Conservation (phyloP, 2,797 vertebrate genomes). For the Mionectes olivaceus region DNA sequence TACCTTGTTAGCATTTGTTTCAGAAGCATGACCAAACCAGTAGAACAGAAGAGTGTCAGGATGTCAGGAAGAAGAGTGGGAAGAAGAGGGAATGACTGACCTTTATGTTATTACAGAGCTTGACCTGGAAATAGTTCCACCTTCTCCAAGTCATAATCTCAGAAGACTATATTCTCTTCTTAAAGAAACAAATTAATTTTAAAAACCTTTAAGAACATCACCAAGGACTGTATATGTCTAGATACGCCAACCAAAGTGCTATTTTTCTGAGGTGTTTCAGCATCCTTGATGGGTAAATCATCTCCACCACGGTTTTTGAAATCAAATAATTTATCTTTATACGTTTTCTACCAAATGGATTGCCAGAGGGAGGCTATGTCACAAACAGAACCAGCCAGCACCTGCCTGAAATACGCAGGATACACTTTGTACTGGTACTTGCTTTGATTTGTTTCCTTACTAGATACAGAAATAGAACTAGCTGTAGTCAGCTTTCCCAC, state of each 20-base stretch:
- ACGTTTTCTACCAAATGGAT: not conserved
- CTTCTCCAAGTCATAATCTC: not conserved
- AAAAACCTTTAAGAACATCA: not conserved
- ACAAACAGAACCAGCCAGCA: not conserved
- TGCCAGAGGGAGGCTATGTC: not conserved
- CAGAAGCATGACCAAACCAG: not conserved
- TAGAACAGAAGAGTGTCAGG: not conserved
- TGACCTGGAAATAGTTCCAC: not conserved
- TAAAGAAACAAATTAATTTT: not conserved
- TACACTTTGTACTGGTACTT: slow-evolving; percentile 20
- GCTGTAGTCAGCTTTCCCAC: slow-evolving; percentile 38
- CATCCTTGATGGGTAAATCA: not conserved
- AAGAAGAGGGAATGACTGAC: not conserved
- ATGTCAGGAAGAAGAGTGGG: not conserved
- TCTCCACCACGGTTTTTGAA: not conserved
- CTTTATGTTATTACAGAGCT: not conserved
- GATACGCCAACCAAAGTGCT: not conserved
- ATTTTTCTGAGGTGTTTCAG: not conserved
- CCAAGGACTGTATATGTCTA: not conserved
- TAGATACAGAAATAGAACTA: slow-evolving; percentile 26
- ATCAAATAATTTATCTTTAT: not conserved
- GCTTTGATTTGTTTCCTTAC: slow-evolving; percentile 54
- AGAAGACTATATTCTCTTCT: not conserved
- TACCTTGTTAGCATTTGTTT: not conserved
- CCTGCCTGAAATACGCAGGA: not conserved